These are phyloP conservation scores for Diarsia dahlii DNA, from an alignment of 2,888 invertebrate genomes.

Conservation along the genomic window DNA sequence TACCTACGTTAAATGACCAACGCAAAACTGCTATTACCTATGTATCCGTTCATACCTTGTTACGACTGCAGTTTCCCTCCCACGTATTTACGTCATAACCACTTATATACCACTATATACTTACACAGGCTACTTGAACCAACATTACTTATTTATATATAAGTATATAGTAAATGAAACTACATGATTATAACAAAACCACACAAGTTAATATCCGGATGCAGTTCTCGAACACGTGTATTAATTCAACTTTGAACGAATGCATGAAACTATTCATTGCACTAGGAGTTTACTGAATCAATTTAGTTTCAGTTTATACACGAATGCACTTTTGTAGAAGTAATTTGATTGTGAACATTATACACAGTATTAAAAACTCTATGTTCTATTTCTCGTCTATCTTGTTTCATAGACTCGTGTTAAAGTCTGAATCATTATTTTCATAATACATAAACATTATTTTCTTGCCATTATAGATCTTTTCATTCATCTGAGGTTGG, in stretches of 20 bases:
- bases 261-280: conserved; percentile 25
- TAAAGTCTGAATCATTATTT: not conserved
- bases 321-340: not conserved
- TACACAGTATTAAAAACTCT: not conserved
- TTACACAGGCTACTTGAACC: not conserved
- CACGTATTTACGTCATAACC: conserved; percentile 4
- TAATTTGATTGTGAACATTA: not conserved
- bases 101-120: not conserved
- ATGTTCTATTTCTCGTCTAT: not conserved
- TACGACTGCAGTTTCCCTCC: not conserved
- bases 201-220: not conserved
- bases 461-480: too few species aligned
- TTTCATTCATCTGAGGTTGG: too few species aligned
- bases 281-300: conserved; percentile 13
- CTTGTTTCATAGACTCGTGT: not conserved
- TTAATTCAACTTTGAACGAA: conserved; percentile 15
- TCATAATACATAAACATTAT: not conserved
- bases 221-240: not conserved
- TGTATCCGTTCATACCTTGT: not conserved
- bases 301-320: conserved; percentile 1
- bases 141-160: not conserved
- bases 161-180: conserved; percentile 1
- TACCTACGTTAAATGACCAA: too few species aligned
- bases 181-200: not conserved
- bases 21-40: not conserved